Evolutionary conservation across 2,888 invertebrate genomes (phyloP), one percentile per base, ranked within the genome.

Genomic region (Cosmorhoe ocellata): DNA sequence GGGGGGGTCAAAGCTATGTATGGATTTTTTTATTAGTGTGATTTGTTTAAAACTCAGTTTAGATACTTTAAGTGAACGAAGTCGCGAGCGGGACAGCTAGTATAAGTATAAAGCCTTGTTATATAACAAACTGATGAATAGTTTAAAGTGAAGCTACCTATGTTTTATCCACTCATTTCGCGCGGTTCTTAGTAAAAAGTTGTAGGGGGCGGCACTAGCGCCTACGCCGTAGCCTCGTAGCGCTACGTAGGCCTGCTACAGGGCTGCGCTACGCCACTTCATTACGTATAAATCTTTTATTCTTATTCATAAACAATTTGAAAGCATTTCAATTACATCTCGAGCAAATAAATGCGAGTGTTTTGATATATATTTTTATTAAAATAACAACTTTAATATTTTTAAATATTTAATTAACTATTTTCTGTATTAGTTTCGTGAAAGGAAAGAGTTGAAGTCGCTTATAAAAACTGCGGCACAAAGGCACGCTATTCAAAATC

Each of bases 121-220:
- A 10, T n/a, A 33, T 30, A 24, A 18, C 11, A 14, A 12, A 22
- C 12, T 26, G 27, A 7, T 9, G 12, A 37, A 41, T 54, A 52
- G 38, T 49, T 43, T 13, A n/a, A 67, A 80, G 85, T 87, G 81
- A 87, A 90, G 87, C 87, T 88, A 87, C 86, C 71, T 81, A 82
- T 85, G 84, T 86, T 88, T 87, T 80, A 87, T 84, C 86, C 86
- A 81, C 86, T 89, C 88, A 89, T 89, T 90, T 86, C 85, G 82
- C 86, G 83, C 76, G 87, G 84, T 84, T 86, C 87, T 86, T 86
- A 86, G 84, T 86, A 89, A 88, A 88, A 89, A 89, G 88, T 90
- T 88, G 81, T 83, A 72, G 80, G 76, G 79, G 76, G 72, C 66
- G 69, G 64, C 73, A 74, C 74, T 72, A 74, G 74, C 79, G 74